A percentile compares a stretch with the other conserved stretches of the same genome.
Conservation (phyloP, 2,113 vertebrate genomes). For the Anolis carolinensis region DNA sequence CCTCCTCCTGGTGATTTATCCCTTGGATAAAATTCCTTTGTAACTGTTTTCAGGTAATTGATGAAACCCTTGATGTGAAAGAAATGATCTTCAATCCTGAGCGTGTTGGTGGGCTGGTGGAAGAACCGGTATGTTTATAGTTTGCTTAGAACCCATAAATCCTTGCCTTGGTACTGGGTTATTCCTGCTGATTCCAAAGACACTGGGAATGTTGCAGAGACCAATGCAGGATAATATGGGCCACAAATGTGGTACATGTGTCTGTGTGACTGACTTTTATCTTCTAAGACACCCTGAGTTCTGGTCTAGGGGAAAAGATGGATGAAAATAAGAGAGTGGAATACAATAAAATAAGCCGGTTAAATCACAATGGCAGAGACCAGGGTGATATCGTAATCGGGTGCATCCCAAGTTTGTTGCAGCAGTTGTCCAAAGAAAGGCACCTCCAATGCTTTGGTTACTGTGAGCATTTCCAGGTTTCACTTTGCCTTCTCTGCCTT, state of each 20-base stretch:
- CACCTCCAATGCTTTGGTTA: not conserved
- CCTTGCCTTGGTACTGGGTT: not conserved
- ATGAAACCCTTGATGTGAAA: conserved; percentile 96
- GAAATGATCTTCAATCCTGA: conserved; percentile 95
- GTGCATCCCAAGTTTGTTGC: not conserved
- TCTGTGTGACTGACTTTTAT: not conserved
- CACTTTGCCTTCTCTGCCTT: not conserved
- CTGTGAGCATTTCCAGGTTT: rapidly evolving
- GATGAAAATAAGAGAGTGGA: too few species aligned
- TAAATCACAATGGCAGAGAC: not conserved
- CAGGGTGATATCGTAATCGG: not conserved
- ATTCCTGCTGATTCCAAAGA: rapidly evolving
- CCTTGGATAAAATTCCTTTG: conserved; percentile 73
- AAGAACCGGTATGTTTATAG: conserved; percentile 87
- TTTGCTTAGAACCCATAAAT: not conserved
- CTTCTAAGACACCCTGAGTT: too few species aligned
- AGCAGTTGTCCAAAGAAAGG: not conserved
- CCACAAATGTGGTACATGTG: not conserved
- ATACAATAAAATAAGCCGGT: rapidly evolving
- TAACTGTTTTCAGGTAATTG: conserved; percentile 91
- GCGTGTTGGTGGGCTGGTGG: conserved; percentile 89
- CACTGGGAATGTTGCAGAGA: not conserved
- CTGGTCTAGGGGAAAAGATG: too few species aligned
- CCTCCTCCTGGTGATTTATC: not conserved
- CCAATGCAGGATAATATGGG: not conserved